Evolutionary conservation across 2,797 vertebrate species (phyloP), one percentile per base, ranked within the genome.

Genomic region (Sandelia bainsii): DNA sequence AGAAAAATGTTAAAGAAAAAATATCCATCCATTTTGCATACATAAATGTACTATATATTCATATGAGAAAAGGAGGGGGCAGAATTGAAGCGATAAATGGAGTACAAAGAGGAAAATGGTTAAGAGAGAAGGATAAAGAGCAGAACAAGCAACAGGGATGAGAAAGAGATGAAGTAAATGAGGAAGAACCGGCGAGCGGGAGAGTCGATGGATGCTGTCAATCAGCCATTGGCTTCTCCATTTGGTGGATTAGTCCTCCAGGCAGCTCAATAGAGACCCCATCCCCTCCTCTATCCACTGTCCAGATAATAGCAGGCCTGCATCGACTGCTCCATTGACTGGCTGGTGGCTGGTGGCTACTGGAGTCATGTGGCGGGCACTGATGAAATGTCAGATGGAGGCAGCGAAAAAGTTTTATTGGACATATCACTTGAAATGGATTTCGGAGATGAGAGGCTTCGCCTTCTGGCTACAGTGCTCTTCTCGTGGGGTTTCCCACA

Each of bases 141-240:
- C 5, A 42, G 60, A 72, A 53, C 44, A 62, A 46, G 52, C 54
- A 81, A 68, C 46, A 56, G 71, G 66, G 42, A 83, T 77, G 63
- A 77, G 50, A 51, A 50, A 79, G 75, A 80, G 82, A 83, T 80
- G 66, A 69, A 84, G 61, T 69, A 51, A 79, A 75, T 75, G 67
- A 75, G 69, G 83, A 71, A 76, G 74, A 68, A 69, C 80, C 32
- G 2, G 65, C 27, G 62, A 63, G 75, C 46, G 19, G 19, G 62
- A 12, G 62, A 77, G 85, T 89, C 75, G 49, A 87, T 87, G 72
- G 69, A 70, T 66, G 79, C 72, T 87, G 88, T 92, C 90, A 90
- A 87, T 92, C 88, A 87, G 72, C 71, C 52, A 92, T 89, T 8
- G 85, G 86, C 90, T 87, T 88, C 87, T 88, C 88, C 84, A 87